Conservation (phyloP, 1,140 invertebrate genomes). For the Chymomyza costata region DNA sequence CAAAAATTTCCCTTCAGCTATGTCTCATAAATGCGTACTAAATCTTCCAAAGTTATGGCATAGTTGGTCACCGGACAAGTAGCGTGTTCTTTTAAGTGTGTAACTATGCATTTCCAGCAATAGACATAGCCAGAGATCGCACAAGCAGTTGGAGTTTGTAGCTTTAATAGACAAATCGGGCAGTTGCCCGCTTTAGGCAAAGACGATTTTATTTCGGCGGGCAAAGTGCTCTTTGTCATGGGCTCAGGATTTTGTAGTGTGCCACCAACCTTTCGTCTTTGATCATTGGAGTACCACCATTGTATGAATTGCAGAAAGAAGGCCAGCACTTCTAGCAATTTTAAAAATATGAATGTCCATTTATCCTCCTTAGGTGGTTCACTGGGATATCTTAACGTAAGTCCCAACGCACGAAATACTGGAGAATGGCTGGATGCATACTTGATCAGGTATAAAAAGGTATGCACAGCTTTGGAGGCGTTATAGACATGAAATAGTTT, state of each 20-base stretch:
- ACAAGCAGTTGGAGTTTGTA: constrained; percentile 64
- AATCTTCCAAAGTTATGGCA: constrained; percentile 61
- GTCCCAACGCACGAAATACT: constrained; percentile 41
- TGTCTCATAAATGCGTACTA: constrained; percentile 66
- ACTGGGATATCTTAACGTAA: constrained; percentile 58
- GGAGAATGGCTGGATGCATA: constrained; percentile 55
- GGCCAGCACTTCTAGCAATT: constrained; percentile 63
- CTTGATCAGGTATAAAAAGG: constrained; percentile 64
- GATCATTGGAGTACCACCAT: constrained; percentile 73
- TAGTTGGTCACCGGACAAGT: constrained; percentile 60
- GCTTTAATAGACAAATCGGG: constrained; percentile 52
- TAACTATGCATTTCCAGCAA: constrained; percentile 70
- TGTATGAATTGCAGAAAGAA: constrained; percentile 73
- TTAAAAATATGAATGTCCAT: constrained; percentile 60
- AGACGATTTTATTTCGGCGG: constrained; percentile 19
- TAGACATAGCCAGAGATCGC: constrained; percentile 69
- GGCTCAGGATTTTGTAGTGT: constrained; percentile 50
- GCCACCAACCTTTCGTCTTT: constrained; percentile 56
- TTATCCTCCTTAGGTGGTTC: constrained; percentile 57
- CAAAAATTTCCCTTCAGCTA: constrained; percentile 21
- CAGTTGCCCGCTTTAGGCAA: constrained; percentile 43
- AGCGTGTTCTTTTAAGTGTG: constrained; percentile 49
- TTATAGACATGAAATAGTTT: constrained; percentile 56
- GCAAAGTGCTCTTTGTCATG: constrained; percentile 13
- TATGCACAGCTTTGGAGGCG: constrained; percentile 58